Evolutionary conservation across 2,113 vertebrate genomes (phyloP).

Genomic region (Trachemys scripta): DNA sequence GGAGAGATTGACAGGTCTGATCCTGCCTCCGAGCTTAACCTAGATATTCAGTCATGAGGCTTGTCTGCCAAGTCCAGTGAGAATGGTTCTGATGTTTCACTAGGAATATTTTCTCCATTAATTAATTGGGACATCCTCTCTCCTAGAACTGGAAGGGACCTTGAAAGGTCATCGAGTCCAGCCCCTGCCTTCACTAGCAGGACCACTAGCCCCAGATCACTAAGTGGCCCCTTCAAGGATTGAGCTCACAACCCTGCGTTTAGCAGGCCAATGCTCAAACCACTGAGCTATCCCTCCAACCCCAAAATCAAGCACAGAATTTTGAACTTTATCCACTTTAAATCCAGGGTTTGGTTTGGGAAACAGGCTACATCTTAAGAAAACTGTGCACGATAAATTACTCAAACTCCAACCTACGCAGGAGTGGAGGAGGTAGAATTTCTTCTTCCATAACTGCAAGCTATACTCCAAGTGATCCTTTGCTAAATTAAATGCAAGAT

Average conservation of each 20-base stretch:
- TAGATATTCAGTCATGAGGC: background rate
- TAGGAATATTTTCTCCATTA: background rate
- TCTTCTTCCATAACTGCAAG: background rate
- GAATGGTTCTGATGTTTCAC: background rate
- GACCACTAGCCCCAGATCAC: too few relatives aligned
- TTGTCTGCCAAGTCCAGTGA: background rate
- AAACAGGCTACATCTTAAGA: background rate
- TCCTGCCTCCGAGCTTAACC: too few relatives aligned
- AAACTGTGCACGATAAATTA: background rate
- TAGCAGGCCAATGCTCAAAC: too few relatives aligned
- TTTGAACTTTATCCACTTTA: background rate
- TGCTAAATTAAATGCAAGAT: background rate
- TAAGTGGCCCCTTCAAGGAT: too few relatives aligned
- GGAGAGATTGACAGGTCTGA: background rate
- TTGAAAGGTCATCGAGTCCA: too few relatives aligned
- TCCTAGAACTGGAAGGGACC: too few relatives aligned
- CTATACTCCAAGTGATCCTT: accelerated
- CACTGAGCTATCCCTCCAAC: too few relatives aligned
- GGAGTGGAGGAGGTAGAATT: background rate
- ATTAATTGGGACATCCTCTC: too few relatives aligned
- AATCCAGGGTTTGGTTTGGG: background rate
- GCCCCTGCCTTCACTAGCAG: too few relatives aligned
- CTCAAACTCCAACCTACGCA: background rate
- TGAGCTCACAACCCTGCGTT: too few relatives aligned
- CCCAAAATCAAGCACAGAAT: background rate